A percentile compares a stretch with the other conserved stretches of the same genome.
phyloP scores from a whole-genome alignment of 2,797 vertebrate genomes.

The Anguilla marmorata region DNA sequence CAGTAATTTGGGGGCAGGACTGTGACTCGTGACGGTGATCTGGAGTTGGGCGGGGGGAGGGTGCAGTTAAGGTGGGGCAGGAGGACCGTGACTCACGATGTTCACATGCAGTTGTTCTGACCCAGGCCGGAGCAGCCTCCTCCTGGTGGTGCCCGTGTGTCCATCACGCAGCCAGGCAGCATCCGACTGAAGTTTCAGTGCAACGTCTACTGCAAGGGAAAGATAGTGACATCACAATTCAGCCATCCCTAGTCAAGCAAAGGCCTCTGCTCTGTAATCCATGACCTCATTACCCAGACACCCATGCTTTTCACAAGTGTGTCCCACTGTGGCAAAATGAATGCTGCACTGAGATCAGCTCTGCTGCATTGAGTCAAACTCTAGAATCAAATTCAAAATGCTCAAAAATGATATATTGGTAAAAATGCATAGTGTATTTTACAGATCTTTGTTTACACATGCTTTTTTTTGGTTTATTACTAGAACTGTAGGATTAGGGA shows the following conservation, averaged over 20 bases:
- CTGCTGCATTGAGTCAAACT: too few species aligned
- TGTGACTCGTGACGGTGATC: not conserved
- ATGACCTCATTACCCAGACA: not conserved
- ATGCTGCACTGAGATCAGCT: not conserved
- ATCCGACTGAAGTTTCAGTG: slow-evolving; percentile 64
- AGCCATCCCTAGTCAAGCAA: not conserved
- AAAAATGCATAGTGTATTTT: not conserved
- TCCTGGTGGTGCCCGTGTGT: slow-evolving; percentile 69
- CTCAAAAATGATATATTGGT: too few species aligned
- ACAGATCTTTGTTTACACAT: not conserved
- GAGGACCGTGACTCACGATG: slow-evolving; percentile 71
- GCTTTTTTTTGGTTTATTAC: too few species aligned
- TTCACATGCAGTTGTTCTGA: slow-evolving; percentile 85
- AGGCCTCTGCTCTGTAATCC: not conserved
- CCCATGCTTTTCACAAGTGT: not conserved
- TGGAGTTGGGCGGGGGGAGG: not conserved
- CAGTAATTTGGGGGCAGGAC: not conserved
- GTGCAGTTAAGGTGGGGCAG: not conserved
- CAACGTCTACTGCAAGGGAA: slow-evolving; percentile 26
- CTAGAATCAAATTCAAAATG: not conserved
- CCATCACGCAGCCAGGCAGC: slow-evolving; percentile 71
- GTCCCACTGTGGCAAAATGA: not conserved
- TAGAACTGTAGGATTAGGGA: not conserved
- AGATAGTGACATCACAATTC: not conserved
- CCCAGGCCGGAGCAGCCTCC: slow-evolving; percentile 78